Conservation (phyloP, 2,797 vertebrate species). For the Manis pentadactyla region DNA sequence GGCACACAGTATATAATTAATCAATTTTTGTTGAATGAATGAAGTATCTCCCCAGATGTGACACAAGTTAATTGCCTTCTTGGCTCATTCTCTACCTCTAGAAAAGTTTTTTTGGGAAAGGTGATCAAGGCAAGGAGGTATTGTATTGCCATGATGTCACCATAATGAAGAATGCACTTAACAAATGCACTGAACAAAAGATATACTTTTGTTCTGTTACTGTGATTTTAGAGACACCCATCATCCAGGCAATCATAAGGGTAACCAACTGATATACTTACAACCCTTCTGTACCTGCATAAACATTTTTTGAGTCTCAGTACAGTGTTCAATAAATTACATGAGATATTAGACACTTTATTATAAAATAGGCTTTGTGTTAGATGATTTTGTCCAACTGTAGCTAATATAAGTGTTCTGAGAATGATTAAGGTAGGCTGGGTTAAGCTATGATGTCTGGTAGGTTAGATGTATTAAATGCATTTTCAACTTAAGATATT, state of each 20-base stretch:
- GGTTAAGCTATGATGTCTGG: neutral
- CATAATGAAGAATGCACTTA: neutral
- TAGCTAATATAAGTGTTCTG: neutral
- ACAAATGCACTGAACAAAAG: neutral
- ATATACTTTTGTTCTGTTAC: neutral
- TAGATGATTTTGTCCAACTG: neutral
- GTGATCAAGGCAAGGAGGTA: neutral
- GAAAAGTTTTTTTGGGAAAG: neutral
- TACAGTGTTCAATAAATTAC: neutral
- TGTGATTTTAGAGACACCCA: neutral
- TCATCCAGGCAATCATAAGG: neutral
- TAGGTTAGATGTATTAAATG: neutral
- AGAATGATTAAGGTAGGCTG: neutral
- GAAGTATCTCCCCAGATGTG: neutral
- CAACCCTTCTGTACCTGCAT: neutral
- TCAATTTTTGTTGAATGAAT: neutral
- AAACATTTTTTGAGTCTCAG: neutral
- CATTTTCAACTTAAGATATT: neutral
- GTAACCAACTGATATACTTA: neutral
- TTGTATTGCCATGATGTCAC: neutral
- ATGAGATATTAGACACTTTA: neutral
- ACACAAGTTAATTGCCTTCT: neutral
- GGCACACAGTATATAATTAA: neutral
- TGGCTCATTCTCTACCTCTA: neutral
- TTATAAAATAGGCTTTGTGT: too few species aligned